A percentile compares a stretch with the other conserved stretches of the same genome.
These are phyloP conservation scores for Discoglossus pictus DNA, from an alignment of 2,797 vertebrate genomes.

Conservation along the genomic window DNA sequence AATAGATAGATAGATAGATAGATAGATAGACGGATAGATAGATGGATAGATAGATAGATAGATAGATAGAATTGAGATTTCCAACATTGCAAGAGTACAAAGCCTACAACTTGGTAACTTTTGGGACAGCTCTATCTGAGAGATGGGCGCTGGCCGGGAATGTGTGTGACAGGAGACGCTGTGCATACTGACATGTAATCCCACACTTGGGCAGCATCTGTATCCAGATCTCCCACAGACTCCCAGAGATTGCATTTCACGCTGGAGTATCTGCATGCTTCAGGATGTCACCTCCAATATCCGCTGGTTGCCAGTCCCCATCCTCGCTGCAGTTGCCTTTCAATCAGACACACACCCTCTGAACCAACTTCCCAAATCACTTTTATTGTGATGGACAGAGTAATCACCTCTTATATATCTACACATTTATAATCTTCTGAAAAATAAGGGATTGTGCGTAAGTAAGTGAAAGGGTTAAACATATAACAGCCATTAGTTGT, in stretches of 20 bases:
- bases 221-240: constrained; percentile 44
- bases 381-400: constrained; percentile 24
- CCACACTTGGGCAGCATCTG: constrained; percentile 49
- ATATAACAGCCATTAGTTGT: too few relatives aligned
- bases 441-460: too few relatives aligned
- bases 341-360: constrained; percentile 13
- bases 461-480: too few relatives aligned
- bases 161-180: constrained; percentile 36
- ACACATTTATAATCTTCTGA: too few relatives aligned
- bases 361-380: constrained; percentile 4
- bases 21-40: too few relatives aligned
- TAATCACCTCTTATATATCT: too few relatives aligned
- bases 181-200: constrained; percentile 50
- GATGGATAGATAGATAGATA: too few relatives aligned
- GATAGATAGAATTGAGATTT: too few relatives aligned
- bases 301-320: constrained; percentile 42
- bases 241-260: constrained; percentile 48
- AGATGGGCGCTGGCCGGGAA: constrained; percentile 8
- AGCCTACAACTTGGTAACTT: too few relatives aligned
- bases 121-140: constrained; percentile 4
- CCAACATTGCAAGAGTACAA: too few relatives aligned
- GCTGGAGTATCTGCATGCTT: constrained; percentile 41
- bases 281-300: constrained; percentile 46
- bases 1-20: too few relatives aligned
- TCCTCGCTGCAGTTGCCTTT: constrained; percentile 30